Evolutionary conservation across 2,113 vertebrate genomes (phyloP), one percentile per base, ranked within the genome.

Genomic region (Canis aureus): DNA sequence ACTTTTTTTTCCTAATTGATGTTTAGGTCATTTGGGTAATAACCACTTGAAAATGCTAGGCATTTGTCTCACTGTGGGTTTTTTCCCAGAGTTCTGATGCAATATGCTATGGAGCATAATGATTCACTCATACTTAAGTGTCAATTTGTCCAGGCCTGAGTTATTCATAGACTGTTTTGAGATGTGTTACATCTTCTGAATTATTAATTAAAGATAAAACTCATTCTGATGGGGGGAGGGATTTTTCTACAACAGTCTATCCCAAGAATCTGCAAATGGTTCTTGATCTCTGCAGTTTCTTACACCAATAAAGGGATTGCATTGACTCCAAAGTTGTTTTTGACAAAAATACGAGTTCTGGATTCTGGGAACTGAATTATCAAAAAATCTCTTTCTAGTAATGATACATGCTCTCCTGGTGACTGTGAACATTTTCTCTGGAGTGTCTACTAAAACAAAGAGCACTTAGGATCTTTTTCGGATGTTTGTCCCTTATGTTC

Each of bases 201-300:
- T 87, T 93, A 90, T 92, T 97, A 88, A 96, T 92, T 96, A 76
- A 92, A 91, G 49, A 94, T 97, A 91, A 92, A 94, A 93, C 20
- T 62, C 43, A 64, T 93, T 92, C 87, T 79, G 25, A 67, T 94
- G 78, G 23, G 32, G 19, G 23, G 55, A 86, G 23, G 60, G 82
- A 87, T 78, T 73, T 69, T 95, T 95, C 85, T 83, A 29, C 4
- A 5, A 67, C 2, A 62, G 15, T 43, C 95, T 87, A 94, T 89
- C 38, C 73, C 66, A 82, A 96, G 59, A 94, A 93, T 94, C 32
- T 11, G 71, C 67, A 92, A 73, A 51, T 29, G 35, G 35, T 22
- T 84, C 49, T 96, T 91, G 32, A 60, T 87, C 51, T 95, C 20
- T 66, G 4, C 8, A 87, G 51, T 71, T 66, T 86, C 13, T 76